Base-by-base conservation (phyloP, 2,113 vertebrate genomes). In the Cryptoleucopteryx plumbea region DNA sequence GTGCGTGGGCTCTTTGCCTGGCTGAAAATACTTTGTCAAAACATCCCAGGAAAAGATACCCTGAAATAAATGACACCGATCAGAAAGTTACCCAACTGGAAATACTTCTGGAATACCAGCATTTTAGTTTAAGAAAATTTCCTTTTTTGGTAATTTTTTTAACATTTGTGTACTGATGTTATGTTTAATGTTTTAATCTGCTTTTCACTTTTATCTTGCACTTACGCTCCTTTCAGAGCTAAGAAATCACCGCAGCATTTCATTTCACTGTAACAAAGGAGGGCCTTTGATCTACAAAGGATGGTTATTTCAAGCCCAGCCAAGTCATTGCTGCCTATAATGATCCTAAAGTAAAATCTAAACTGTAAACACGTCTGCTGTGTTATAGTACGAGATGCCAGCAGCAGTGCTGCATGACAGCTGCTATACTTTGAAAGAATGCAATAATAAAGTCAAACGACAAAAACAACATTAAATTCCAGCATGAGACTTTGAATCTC, bases 1-100 rank as follows among this genome's bases (percentile, higher is more conserved):
- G 1, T 3, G 16, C 2, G 17, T 4, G 31, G 18, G 5, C 56
- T n/a, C 20, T 11, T 17, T 8, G 1, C 34, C 1, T 1, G 16
- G 10, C 52, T 15, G 52, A 40, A 10, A 10, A 10, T 7, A 6
- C 20, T 18, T 10, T 1, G 16, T 47, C 53, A 67, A 52, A 78
- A 32, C 29, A 32, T 13, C 29, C 38, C 34, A 8, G 52, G 10
- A 42, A 45, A 68, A 43, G 6, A 26, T 7, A 34, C 0, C 36
- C 32, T 50, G n/a, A 56, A 58, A 12, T 36, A 36, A 19, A 34
- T 6, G 42, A 10, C 7, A 2, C 26, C 11, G 27, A 55, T 70
- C 59, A 27, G 59, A 77, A 55, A 43, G 52, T 42, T 32, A 55
- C 87, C 26, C 40, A 14, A 2, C 13, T 66, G 52, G 36, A 85